These are phyloP conservation scores for Pristionchus exspectatus DNA, from an alignment of 2,888 invertebrate species.

Conservation along the genomic window DNA sequence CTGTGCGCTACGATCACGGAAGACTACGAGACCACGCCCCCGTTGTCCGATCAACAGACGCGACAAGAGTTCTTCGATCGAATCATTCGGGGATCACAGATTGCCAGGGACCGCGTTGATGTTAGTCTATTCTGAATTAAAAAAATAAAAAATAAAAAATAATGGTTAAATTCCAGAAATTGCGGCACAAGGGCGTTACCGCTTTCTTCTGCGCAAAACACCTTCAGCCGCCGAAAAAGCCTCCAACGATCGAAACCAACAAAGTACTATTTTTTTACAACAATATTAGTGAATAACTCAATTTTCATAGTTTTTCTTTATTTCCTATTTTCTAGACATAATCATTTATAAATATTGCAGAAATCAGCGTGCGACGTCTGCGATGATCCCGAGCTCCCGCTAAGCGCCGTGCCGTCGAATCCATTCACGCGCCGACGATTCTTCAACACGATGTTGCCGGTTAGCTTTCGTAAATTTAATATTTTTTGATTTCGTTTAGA, in stretches of 20 bases:
- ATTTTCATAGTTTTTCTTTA: too few species aligned
- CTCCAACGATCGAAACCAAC: background rate
- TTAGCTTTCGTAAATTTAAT: background rate
- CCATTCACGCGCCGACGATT: background rate
- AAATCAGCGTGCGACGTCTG: background rate
- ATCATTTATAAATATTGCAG: background rate
- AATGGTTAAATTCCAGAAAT: background rate
- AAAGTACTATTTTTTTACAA: background rate
- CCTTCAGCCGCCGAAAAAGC: background rate
- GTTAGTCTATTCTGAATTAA: background rate
- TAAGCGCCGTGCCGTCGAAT: background rate
- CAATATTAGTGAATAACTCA: too few species aligned
- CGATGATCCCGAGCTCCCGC: background rate
- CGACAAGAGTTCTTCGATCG: background rate
- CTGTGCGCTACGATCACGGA: background rate
- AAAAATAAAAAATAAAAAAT: background rate
- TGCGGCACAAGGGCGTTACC: background rate
- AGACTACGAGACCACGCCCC: background rate
- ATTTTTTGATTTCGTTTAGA: background rate
- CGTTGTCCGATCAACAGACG: background rate
- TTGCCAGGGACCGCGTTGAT: background rate
- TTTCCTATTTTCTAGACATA: too few species aligned
- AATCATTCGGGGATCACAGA: background rate
- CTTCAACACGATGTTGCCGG: background rate
- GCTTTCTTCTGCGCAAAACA: background rate